phyloP scores from a whole-genome alignment of 2,888 invertebrate species.

The Plebejus melissa region DNA sequence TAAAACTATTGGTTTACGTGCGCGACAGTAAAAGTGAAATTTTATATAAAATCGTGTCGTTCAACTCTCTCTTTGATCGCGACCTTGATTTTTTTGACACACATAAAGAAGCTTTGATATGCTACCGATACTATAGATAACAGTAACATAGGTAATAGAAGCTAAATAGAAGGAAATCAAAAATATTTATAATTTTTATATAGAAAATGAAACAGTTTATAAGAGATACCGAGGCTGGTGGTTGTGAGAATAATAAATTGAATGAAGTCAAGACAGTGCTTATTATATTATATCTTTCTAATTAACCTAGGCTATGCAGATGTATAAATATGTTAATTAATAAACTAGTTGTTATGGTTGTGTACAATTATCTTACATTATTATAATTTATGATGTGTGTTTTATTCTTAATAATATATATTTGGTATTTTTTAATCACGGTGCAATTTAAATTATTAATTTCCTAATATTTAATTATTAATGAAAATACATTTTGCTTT shows the following conservation, averaged over 20 bases:
- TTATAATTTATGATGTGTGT: too few relatives aligned
- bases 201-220: not conserved
- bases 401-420: too few relatives aligned
- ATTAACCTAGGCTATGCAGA: not conserved
- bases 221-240: not conserved
- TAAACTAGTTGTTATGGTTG: too few relatives aligned
- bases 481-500: too few relatives aligned
- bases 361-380: too few relatives aligned
- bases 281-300: not conserved
- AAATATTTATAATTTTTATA: not conserved
- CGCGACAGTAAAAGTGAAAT: conserved; percentile 39
- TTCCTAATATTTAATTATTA: too few relatives aligned
- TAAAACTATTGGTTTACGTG: conserved; percentile 21
- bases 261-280: not conserved
- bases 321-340: too few relatives aligned
- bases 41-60: conserved; percentile 33
- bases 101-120: conserved; percentile 33
- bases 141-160: not conserved
- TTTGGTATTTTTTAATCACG: too few relatives aligned
- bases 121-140: not conserved
- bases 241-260: not conserved
- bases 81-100: conserved; percentile 44
- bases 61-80: conserved; percentile 40
- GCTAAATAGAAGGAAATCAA: not conserved
- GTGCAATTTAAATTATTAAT: too few relatives aligned